phyloP scores from a whole-genome alignment of 2,113 vertebrate species.

The Chlorodrepanis virens region DNA sequence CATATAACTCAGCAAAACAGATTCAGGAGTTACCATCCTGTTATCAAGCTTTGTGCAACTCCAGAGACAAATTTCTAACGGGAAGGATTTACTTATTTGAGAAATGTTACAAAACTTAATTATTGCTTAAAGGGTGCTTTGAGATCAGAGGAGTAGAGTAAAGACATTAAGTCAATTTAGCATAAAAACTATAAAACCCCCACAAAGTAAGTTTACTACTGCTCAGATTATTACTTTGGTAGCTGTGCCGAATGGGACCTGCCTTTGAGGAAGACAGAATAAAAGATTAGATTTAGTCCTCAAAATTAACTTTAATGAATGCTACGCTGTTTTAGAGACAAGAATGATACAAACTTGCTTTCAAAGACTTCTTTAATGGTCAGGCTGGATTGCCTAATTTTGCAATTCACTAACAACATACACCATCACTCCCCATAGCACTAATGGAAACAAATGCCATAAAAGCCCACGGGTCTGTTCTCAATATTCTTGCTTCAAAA shows the following conservation, averaged over 20 bases:
- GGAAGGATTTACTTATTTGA: not conserved
- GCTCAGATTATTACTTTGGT: not conserved
- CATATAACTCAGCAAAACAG: not conserved
- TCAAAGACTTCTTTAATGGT: slow-evolving; percentile 9
- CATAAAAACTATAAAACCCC: not conserved
- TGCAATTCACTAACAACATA: not conserved
- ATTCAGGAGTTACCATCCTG: not conserved
- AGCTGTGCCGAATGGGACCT: not conserved
- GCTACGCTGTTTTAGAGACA: not conserved
- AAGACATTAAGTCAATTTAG: not conserved
- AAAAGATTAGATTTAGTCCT: not conserved
- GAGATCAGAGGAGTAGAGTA: not conserved
- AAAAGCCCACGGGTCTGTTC: not conserved
- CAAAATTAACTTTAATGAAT: slow-evolving; percentile 2
- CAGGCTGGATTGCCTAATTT: not conserved
- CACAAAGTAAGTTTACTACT: not conserved
- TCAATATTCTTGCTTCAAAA: not conserved
- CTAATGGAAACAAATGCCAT: not conserved
- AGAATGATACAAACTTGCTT: not conserved
- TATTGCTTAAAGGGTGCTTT: not conserved
- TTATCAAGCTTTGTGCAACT: not conserved
- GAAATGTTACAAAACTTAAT: not conserved
- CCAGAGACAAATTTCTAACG: not conserved
- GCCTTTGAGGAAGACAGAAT: not conserved
- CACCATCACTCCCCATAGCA: not conserved